A percentile compares a stretch with the other conserved stretches of the same genome.
Evolutionary conservation across 2,113 vertebrate species (phyloP).

Genomic region (Urocynchramus pylzowi): DNA sequence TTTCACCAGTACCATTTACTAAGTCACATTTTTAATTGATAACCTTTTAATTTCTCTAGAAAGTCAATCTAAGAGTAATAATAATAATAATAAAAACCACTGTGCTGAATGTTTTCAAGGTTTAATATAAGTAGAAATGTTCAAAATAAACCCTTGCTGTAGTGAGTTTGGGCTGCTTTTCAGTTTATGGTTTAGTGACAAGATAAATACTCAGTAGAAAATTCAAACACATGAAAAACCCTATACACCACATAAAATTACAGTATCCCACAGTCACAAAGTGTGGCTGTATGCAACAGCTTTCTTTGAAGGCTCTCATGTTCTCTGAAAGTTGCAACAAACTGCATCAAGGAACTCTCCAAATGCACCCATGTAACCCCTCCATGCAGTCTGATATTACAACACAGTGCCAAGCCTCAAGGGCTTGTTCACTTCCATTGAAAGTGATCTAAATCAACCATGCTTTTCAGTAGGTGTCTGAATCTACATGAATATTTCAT

Average conservation of each 20-base stretch:
- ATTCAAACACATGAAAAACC: background rate
- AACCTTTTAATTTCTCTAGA: background rate
- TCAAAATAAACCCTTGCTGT: background rate
- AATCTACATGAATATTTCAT: background rate
- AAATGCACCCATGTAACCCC: background rate
- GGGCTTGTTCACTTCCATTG: background rate
- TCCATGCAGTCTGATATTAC: background rate
- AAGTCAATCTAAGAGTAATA: background rate
- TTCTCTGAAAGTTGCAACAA: background rate
- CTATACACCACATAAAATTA: background rate
- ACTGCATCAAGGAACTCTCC: background rate
- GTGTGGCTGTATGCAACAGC: background rate
- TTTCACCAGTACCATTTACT: background rate
- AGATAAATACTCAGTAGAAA: background rate
- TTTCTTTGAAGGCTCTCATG: background rate
- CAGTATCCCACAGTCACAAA: background rate
- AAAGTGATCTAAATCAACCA: background rate
- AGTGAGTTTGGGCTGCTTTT: background rate
- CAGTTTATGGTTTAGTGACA: background rate
- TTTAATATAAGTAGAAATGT: background rate
- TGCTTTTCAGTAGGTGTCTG: background rate
- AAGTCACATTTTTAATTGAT: background rate
- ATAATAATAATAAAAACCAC: background rate
- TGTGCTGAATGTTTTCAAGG: background rate
- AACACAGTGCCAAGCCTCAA: fast-evolving